Conservation (phyloP, 1,140 invertebrate genomes). For the Gryllus bimaculatus region DNA sequence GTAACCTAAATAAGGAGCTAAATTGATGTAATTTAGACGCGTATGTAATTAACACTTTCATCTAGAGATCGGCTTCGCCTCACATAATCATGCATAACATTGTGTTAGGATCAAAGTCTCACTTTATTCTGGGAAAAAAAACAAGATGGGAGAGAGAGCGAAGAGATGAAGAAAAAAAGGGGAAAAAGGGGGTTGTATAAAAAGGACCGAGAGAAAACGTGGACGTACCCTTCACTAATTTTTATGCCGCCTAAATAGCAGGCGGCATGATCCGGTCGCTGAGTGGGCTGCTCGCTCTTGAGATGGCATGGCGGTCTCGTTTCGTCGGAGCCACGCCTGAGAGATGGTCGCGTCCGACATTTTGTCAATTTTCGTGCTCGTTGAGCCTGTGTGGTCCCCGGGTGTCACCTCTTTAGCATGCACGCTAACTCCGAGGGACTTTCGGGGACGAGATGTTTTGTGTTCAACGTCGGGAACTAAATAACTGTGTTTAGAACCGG, state of each 20-base stretch:
- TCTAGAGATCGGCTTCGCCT: background rate
- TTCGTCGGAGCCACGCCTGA: no score
- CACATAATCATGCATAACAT: conserved; percentile 1
- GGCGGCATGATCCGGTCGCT: no score
- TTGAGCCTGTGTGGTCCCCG: no score
- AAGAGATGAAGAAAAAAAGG: background rate
- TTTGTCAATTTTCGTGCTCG: no score
- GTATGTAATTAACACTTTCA: conserved; percentile 17
- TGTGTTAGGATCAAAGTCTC: background rate
- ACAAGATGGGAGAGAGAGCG: background rate
- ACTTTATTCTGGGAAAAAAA: background rate
- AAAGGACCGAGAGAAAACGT: background rate
- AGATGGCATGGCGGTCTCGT: no score
- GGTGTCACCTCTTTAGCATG: no score
- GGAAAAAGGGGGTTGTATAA: background rate
- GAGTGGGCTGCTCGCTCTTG: no score
- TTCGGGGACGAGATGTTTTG: no score
- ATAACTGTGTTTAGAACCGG: no score
- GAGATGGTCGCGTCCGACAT: no score
- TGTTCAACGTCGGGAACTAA: no score
- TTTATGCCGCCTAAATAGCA: background rate
- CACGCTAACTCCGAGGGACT: no score
- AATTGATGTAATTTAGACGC: conserved; percentile 18
- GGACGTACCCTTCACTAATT: background rate
- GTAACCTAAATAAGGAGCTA: conserved; percentile 12